A percentile compares a stretch with the other conserved stretches of the same genome.
These are phyloP conservation scores for Chrysolina oricalcia DNA, from an alignment of 2,888 invertebrate species.

Conservation along the genomic window DNA sequence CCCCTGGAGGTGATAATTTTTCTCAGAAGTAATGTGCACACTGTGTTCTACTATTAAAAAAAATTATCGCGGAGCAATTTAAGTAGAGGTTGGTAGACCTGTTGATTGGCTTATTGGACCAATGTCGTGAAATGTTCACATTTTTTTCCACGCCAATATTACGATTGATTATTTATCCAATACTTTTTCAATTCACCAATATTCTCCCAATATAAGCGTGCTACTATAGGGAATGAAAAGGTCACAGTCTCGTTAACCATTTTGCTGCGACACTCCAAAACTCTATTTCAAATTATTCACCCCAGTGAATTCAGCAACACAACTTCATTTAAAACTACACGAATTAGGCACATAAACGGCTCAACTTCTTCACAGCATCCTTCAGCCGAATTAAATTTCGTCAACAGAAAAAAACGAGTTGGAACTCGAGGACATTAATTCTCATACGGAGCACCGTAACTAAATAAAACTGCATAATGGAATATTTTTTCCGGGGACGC, in stretches of 20 bases:
- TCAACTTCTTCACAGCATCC: conserved; percentile 15
- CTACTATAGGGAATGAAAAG: no score
- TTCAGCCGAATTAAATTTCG: conserved; percentile 29
- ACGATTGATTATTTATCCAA: no score
- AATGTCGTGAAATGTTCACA: no score
- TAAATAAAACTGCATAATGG: conserved; percentile 35
- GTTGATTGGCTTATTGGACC: no score
- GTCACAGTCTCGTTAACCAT: not conserved
- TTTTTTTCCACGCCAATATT: no score
- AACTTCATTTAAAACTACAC: conserved; percentile 28
- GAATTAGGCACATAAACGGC: conserved; percentile 28
- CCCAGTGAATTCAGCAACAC: conserved; percentile 25
- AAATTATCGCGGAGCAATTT: no score
- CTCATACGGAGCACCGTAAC: conserved; percentile 34
- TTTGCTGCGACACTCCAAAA: conserved; percentile 1
- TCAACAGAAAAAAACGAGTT: conserved; percentile 16
- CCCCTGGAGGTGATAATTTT: no score
- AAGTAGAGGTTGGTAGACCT: no score
- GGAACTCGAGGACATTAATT: conserved; percentile 30
- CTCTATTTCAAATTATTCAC: conserved; percentile 24
- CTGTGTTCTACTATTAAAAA: no score
- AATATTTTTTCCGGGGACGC: conserved; percentile 35
- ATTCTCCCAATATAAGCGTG: no score
- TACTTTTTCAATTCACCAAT: no score
- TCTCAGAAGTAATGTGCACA: no score